A percentile compares a stretch with the other conserved stretches of the same genome.
phyloP scores from a whole-genome alignment of 2,888 invertebrate species.

The Morpho deidamia region DNA sequence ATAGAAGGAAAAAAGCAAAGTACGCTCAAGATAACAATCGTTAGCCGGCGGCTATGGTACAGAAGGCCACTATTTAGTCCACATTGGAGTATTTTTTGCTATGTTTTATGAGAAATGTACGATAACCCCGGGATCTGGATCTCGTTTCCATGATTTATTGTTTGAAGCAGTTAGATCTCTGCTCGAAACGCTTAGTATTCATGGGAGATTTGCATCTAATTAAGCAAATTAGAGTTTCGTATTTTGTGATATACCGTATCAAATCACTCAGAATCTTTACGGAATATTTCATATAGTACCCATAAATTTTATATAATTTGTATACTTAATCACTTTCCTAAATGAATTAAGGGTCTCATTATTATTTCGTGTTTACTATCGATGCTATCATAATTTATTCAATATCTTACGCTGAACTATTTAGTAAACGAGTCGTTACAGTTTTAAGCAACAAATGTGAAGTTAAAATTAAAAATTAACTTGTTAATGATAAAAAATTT shows the following conservation, averaged over 20 bases:
- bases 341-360: conserved; percentile 5
- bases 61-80: conserved; percentile 70
- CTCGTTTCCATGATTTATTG: conserved; percentile 63
- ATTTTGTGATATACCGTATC: conserved; percentile 50
- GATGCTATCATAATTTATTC: background rate
- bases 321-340: conserved; percentile 8
- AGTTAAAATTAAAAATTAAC: background rate
- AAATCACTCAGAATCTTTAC: conserved; percentile 19
- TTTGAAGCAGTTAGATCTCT: conserved; percentile 38
- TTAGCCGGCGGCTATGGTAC: conserved; percentile 46
- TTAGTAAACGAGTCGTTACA: background rate
- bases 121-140: conserved; percentile 61
- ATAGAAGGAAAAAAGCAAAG: conserved; percentile 51
- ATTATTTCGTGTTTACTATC: conserved; percentile 1
- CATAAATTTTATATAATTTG: conserved; percentile 8
- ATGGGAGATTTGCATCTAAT: conserved; percentile 68
- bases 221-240: conserved; percentile 49
- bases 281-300: conserved; percentile 3
- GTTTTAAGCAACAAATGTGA: background rate
- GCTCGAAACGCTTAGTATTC: conserved; percentile 63
- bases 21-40: conserved; percentile 47
- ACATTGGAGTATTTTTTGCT: conserved; percentile 51
- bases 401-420: background rate
- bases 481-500: too few species aligned
- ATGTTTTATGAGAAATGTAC: conserved; percentile 46